Evolutionary conservation across 2,797 vertebrate species (phyloP).

Genomic region (Oceanodroma leucorhoa): DNA sequence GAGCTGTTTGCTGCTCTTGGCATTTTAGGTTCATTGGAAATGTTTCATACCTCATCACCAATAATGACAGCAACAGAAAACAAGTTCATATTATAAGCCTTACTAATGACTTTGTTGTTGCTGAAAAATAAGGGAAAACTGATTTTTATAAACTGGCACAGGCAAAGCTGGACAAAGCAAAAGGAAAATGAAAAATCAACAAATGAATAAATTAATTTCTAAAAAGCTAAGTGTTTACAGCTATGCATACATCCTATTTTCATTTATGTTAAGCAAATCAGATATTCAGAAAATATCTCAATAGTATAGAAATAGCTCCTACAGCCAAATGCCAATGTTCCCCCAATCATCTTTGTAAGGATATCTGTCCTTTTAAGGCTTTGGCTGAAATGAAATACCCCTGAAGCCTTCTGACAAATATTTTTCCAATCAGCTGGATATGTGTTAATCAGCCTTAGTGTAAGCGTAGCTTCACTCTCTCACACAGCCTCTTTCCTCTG

Average conservation of each 20-base stretch:
- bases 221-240: neutral
- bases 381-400: neutral
- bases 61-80: slow-evolving; percentile 28
- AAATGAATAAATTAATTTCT: neutral
- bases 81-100: slow-evolving; percentile 6
- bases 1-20: slow-evolving; percentile 20
- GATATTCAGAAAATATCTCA: neutral
- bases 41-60: slow-evolving; percentile 27
- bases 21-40: slow-evolving; percentile 52
- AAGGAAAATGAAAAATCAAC: neutral
- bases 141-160: neutral
- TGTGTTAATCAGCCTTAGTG: neutral
- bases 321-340: neutral
- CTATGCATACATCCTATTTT: neutral
- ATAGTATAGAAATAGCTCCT: neutral
- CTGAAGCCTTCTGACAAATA: neutral
- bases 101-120: slow-evolving; percentile 24
- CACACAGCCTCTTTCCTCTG: neutral
- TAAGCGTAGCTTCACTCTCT: neutral
- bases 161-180: neutral
- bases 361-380: neutral
- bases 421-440: neutral
- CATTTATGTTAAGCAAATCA: neutral
- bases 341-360: neutral
- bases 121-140: neutral